phyloP scores from a whole-genome alignment of 2,113 vertebrate genomes.

The Dascyllus trimaculatus region DNA sequence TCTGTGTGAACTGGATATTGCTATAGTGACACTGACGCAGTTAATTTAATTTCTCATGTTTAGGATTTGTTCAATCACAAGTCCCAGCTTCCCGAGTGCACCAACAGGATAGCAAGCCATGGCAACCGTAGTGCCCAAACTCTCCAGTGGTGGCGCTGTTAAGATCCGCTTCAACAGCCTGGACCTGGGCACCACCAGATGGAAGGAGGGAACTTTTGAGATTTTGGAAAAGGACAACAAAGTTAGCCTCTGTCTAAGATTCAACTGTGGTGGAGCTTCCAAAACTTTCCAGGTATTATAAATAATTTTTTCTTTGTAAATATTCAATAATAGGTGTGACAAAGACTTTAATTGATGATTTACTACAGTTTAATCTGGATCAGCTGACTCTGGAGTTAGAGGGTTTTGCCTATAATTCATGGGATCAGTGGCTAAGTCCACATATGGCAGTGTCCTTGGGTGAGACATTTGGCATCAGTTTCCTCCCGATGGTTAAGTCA shows the following conservation, averaged over 20 bases:
- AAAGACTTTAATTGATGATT: not conserved
- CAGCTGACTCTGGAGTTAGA: not conserved
- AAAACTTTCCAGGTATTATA: constrained; percentile 91
- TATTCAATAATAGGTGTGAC: too few species aligned
- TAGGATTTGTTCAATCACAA: constrained; percentile 52
- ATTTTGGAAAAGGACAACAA: constrained; percentile 97
- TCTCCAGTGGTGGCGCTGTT: constrained; percentile 86
- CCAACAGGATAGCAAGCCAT: constrained; percentile 72
- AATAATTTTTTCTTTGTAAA: not conserved
- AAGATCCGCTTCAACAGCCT: constrained; percentile 89
- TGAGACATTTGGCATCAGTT: not conserved
- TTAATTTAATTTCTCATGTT: not conserved
- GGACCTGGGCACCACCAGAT: constrained; percentile 92
- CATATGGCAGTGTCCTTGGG: not conserved
- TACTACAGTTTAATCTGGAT: not conserved
- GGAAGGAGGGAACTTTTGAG: constrained; percentile 97
- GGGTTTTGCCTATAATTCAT: not conserved
- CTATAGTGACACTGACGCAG: not conserved
- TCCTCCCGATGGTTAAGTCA: not conserved
- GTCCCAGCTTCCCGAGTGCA: constrained; percentile 44
- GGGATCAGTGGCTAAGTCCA: not conserved
- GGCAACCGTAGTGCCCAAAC: constrained; percentile 85
- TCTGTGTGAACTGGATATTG: too few species aligned
- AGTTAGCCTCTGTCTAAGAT: constrained; percentile 90
- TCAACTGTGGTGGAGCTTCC: constrained; percentile 90